A percentile compares a stretch with the other conserved stretches of the same genome.
phyloP scores from a whole-genome alignment of 2,113 vertebrate genomes.

The Aegotheles bennettii region DNA sequence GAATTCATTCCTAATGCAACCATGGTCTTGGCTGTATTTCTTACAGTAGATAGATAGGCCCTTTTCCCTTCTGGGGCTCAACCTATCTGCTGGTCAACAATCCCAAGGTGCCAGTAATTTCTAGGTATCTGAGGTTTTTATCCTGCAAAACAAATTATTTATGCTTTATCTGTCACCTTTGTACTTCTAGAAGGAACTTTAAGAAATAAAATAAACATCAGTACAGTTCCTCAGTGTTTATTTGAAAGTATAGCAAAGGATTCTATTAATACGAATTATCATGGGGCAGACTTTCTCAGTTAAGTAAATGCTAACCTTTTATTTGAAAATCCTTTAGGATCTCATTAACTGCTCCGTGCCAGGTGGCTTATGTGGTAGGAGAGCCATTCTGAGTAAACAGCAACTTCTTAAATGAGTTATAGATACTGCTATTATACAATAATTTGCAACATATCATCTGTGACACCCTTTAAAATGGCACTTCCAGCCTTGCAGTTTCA shows the following conservation, averaged over 20 bases:
- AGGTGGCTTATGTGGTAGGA: neutral
- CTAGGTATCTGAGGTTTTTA: neutral
- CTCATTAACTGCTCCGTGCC: neutral
- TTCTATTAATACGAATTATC: neutral
- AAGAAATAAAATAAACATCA: neutral
- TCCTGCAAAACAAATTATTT: neutral
- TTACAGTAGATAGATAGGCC: neutral
- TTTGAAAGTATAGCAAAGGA: neutral
- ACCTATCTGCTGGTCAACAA: neutral
- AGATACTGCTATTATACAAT: neutral
- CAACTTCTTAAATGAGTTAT: neutral
- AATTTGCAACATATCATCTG: neutral
- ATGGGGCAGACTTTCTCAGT: neutral
- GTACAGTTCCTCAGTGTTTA: neutral
- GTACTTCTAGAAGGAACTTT: neutral
- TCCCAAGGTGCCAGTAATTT: neutral
- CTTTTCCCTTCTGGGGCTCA: neutral
- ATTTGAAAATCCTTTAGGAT: slow-evolving; percentile 53
- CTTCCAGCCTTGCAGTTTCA: neutral
- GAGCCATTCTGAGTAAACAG: slow-evolving; percentile 17
- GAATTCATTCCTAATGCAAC: neutral
- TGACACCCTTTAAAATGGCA: neutral
- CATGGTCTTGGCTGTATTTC: neutral
- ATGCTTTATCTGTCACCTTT: neutral
- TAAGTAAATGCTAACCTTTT: slow-evolving; percentile 30